Conservation (phyloP, 2,113 vertebrate species). For the Psittacara wagleri region DNA sequence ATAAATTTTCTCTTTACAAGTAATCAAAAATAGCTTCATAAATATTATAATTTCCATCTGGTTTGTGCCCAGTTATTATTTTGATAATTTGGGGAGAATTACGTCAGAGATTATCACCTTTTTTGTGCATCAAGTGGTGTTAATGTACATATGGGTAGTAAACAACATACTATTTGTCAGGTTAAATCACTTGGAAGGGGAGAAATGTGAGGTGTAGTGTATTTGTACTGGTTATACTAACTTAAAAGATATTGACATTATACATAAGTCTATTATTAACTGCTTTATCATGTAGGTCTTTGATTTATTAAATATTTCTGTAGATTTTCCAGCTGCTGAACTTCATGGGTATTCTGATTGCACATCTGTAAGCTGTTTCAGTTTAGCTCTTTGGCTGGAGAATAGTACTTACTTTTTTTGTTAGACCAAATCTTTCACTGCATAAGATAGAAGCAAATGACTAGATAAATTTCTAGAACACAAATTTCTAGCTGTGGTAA, state of each 20-base stretch:
- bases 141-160: neutral
- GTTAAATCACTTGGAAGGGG: neutral
- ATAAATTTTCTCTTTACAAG: neutral
- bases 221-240: neutral
- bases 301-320: neutral
- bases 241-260: neutral
- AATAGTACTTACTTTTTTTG: neutral
- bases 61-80: neutral
- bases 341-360: neutral
- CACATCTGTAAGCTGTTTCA: neutral
- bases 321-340: neutral
- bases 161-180: neutral
- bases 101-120: neutral
- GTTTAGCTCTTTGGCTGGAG: neutral
- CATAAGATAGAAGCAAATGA: neutral
- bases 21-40: neutral
- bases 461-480: neutral
- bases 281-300: neutral
- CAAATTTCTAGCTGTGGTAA: neutral
- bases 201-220: neutral
- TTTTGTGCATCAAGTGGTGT: neutral
- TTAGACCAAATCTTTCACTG: neutral
- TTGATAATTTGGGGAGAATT: neutral
- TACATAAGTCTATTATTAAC: neutral
- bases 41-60: neutral